Percentiles rank a stretch among this genome's conserved stretches.
Evolutionary conservation across 2,888 invertebrate genomes (phyloP).

Genomic region (Gnatocerus cornutus): DNA sequence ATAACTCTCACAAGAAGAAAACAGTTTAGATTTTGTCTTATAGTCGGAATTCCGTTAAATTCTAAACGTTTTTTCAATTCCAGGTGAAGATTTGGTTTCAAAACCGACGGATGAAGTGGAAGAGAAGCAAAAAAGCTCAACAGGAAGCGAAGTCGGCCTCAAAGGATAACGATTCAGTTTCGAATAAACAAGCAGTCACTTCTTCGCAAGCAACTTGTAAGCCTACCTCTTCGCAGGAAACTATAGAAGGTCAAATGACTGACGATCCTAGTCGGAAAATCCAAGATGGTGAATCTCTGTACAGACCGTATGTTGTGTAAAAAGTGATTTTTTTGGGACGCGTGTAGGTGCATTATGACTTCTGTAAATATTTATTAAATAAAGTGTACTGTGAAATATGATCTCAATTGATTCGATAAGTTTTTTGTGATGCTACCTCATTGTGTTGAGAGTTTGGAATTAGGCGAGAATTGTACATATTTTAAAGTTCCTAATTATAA

Average conservation of each 20-base stretch:
- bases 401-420: constrained; percentile 45
- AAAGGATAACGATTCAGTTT: constrained; percentile 51
- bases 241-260: constrained; percentile 45
- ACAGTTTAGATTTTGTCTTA: constrained; percentile 56
- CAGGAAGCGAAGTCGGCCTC: constrained; percentile 83
- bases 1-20: constrained; percentile 62
- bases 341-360: constrained; percentile 42
- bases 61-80: constrained; percentile 1
- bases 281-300: constrained; percentile 70
- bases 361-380: constrained; percentile 51
- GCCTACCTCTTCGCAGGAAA: constrained; percentile 49
- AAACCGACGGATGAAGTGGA: constrained; percentile 99
- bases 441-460: constrained; percentile 54
- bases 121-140: constrained; percentile 96
- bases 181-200: constrained; percentile 58
- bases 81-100: constrained; percentile 99
- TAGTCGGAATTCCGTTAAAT: not conserved
- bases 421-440: constrained; percentile 61
- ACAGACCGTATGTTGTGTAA: constrained; percentile 72
- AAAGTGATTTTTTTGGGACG: constrained; percentile 46
- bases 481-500: constrained; percentile 65
- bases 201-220: constrained; percentile 55
- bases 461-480: constrained; percentile 61
- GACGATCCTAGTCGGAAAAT: constrained; percentile 60
- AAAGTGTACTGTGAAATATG: constrained; percentile 46